Base-by-base conservation (phyloP, 2,797 vertebrate genomes). In the Tenualosa thibaudeaui region DNA sequence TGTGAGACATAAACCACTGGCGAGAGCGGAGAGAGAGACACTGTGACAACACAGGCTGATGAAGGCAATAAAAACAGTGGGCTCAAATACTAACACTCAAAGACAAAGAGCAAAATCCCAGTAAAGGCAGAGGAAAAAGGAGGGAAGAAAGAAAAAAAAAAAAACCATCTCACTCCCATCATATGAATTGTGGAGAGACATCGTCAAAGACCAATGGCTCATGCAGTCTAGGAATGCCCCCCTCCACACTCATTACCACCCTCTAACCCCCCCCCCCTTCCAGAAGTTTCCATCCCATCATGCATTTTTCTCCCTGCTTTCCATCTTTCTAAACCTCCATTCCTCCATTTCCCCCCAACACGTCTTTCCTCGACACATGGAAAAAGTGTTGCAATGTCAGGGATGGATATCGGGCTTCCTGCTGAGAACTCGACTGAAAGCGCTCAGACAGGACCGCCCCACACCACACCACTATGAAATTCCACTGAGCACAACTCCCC, bases 201-300 rank as follows among this genome's bases (percentile, higher is more conserved):
- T 24, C n/a, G n/a, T 24, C 22, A 24, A 62, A 68, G 62, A 2
- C 62, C 10, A 68, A 15, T 12, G 31, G 51, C 62, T 37, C 60
- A 81, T 58, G 81, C 60, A 83, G 81, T 60, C 54, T 54, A 82
- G 85, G 84, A 83, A 84, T 49, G 53, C 82, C 82, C 84, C 85
- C 82, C 82, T 82, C 81, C 58, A 81, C 53, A 85, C 56, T 85
- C 81, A 87, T 86, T 85, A 46, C 68, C 37, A 3, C 37, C 26
- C 9, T 15, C 13, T 31, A 17, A 17, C 37, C 2, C 31, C 13
- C 12, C 71, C 6, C 31, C 5, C 65, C 65, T 71, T 71, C 26
- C n/a, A 58, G 68, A 85, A 40, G 37, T 24, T 81, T 85, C 81
- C 81, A 24, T 84, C 78, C 78, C 83, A 26, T 84, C 81, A 82